These are phyloP conservation scores for Ostrea edulis DNA, from an alignment of 1,140 invertebrate species.

Conservation along the genomic window DNA sequence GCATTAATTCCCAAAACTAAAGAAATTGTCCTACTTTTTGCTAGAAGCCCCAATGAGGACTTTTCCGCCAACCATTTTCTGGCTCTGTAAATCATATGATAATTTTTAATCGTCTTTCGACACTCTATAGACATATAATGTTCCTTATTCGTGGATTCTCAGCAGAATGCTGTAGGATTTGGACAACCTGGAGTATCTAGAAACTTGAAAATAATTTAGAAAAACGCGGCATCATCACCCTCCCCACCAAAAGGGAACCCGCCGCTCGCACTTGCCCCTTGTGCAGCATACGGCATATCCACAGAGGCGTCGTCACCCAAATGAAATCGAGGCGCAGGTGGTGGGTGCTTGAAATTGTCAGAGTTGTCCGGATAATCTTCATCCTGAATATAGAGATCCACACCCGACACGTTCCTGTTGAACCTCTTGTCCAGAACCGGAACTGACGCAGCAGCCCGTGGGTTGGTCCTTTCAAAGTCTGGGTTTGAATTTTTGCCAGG, in stretches of 20 bases:
- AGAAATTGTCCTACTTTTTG: too few species aligned
- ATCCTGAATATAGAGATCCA: not conserved
- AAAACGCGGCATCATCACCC: slow-evolving; percentile 11
- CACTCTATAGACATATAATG: too few species aligned
- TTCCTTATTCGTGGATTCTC: too few species aligned
- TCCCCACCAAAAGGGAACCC: not conserved
- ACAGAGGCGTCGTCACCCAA: slow-evolving; percentile 1
- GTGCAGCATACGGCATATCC: not conserved
- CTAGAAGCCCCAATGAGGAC: too few species aligned
- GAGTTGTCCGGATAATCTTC: not conserved
- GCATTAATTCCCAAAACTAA: too few species aligned
- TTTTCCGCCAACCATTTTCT: too few species aligned
- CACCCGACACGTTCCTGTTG: not conserved
- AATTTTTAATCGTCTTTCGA: too few species aligned
- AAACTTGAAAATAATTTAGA: not conserved
- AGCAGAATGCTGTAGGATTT: too few species aligned
- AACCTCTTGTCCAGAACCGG: slow-evolving; percentile 7
- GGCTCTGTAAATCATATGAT: too few species aligned
- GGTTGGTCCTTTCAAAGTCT: not conserved
- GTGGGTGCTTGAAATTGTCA: slow-evolving; percentile 21
- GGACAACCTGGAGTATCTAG: too few species aligned
- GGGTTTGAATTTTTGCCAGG: slow-evolving; percentile 16
- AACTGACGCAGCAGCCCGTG: not conserved
- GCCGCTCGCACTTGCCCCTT: not conserved
- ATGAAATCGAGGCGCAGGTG: slow-evolving; percentile 13